phyloP scores from a whole-genome alignment of 1,140 invertebrate species.

The Apis dorsata region DNA sequence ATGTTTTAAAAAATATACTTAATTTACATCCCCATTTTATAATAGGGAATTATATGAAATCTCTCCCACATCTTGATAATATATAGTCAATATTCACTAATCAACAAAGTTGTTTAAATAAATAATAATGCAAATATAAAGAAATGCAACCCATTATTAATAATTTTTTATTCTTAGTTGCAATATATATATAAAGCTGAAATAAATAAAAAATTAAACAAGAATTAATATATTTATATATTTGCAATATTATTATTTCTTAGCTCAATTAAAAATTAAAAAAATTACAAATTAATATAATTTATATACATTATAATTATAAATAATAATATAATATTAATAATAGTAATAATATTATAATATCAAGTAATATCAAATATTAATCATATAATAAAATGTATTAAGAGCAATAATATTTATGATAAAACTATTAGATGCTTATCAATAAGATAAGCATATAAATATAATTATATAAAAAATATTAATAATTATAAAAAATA shows the following conservation, averaged over 20 bases:
- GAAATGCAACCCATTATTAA: constrained; percentile 52
- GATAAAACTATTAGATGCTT: not conserved
- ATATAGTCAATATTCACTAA: constrained; percentile 44
- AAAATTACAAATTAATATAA: no score
- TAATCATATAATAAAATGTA: not conserved
- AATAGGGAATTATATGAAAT: constrained; percentile 70
- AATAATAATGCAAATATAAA: constrained; percentile 2
- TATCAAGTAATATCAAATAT: not conserved
- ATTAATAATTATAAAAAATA: no score
- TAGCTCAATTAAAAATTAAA: no score
- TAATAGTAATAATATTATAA: not conserved
- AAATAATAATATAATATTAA: no score
- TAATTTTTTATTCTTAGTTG: constrained; percentile 24
- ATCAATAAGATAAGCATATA: not conserved
- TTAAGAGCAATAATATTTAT: not conserved
- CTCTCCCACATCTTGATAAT: constrained; percentile 76
- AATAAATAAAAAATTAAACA: constrained; percentile 29
- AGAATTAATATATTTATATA: not conserved
- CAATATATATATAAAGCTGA: constrained; percentile 27
- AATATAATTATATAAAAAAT: no score
- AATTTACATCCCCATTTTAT: constrained; percentile 70
- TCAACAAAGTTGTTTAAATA: constrained; percentile 25
- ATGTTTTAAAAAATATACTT: constrained; percentile 24
- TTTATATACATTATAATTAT: no score
- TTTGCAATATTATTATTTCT: not conserved